Evolutionary conservation across 1,140 invertebrate species (phyloP), one percentile per base, ranked within the genome.

Genomic region (Prorops nasuta): DNA sequence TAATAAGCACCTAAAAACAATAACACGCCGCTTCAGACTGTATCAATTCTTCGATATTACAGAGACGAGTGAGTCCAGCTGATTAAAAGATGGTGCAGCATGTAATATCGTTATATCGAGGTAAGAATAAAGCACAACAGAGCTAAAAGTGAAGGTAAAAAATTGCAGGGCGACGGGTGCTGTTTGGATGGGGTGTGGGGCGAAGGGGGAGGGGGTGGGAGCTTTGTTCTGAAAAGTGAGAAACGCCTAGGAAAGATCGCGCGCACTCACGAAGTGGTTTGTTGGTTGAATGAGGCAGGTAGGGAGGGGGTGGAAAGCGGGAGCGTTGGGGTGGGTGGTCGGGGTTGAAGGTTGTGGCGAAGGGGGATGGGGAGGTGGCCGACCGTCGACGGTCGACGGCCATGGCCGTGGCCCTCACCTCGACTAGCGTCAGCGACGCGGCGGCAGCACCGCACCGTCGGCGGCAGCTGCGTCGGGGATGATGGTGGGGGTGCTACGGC

Each of bases 401-500:
- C 56, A 59, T 56, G 58, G 58, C 57, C 57, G 58, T 51, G 52
- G 50, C 46, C 46, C 46, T 37, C 51, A 51, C n/a, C n/a, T n/a
- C n/a, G n/a, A 59, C 50, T 56, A n/a, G 51, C 56, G 56, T 17
- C 35, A 9, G n/a, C 12, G 12, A 17, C 36, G 36, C 39, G 19
- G 2, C 39, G 18, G 19, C n/a, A n/a, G 39, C 42, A 19, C 10
- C n/a, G 12, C 21, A 49, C 41, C 51, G 46, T 49, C 48, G 49
- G 34, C 28, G 55, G n/a, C n/a, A n/a, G n/a, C n/a, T n/a, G n/a
- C n/a, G n/a, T n/a, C n/a, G n/a, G n/a, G n/a, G n/a, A n/a, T n/a
- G n/a, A n/a, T n/a, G n/a, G n/a, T n/a, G n/a, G n/a, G n/a, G n/a
- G 59, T 58, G 64, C 61, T 61, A 56, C 54, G 59, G 61, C 58